Conservation (phyloP, 2,797 vertebrate genomes). For the Diglossa cyanea region DNA sequence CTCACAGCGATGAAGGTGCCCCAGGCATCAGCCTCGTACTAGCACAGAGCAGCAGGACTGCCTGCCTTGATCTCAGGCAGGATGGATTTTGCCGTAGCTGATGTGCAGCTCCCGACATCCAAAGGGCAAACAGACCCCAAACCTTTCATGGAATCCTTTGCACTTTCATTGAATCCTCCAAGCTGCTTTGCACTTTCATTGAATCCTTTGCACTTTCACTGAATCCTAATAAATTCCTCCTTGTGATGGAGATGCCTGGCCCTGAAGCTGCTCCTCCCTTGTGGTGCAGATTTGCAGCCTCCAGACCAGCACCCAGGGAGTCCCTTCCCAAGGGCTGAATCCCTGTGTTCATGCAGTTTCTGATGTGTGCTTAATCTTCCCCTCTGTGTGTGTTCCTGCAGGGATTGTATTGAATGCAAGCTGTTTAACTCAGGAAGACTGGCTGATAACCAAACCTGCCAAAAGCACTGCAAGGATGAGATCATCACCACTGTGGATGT, state of each 20-base stretch:
- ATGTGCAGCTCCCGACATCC: rapidly evolving
- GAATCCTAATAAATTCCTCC: background rate
- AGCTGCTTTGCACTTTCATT: background rate
- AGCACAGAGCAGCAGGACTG: background rate
- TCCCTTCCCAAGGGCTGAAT: background rate
- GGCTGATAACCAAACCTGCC: slow-evolving; percentile 93
- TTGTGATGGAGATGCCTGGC: background rate
- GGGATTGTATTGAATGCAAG: slow-evolving; percentile 94
- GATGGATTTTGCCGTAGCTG: background rate
- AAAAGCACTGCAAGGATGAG: slow-evolving; percentile 84
- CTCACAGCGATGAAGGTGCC: rapidly evolving
- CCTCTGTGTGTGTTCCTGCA: slow-evolving; percentile 54
- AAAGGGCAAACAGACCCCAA: background rate
- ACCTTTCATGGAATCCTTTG: background rate
- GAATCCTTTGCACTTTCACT: background rate
- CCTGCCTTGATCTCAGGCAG: background rate
- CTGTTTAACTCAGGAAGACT: slow-evolving; percentile 87
- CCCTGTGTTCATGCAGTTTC: rapidly evolving
- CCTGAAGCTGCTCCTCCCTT: background rate
- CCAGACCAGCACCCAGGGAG: background rate
- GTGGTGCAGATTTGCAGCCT: background rate
- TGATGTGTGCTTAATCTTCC: background rate
- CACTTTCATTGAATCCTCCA: background rate
- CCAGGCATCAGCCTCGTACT: background rate
- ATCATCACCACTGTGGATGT: slow-evolving; percentile 85